Base-by-base conservation (phyloP, 2,113 vertebrate species). In the Galemys pyrenaicus region DNA sequence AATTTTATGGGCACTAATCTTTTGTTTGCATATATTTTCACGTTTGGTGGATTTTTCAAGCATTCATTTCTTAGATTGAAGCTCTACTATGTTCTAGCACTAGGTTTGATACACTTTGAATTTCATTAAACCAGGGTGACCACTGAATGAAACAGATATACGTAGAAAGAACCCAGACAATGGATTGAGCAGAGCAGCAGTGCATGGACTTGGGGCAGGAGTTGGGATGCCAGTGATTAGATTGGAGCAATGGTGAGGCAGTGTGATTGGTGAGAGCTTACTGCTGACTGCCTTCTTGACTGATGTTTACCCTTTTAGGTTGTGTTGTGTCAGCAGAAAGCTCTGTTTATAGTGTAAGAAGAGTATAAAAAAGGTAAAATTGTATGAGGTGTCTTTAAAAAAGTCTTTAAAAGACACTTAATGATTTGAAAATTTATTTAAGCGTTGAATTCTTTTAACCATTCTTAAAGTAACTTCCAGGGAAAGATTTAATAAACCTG, bases 221-320 rank as follows among this genome's bases (percentile, higher is more conserved):
- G 44, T 71, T 85, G 1, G 85, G 70, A 1, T 68, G 84, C 68
- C 86, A 1, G 79, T 91, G 97, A 95, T 97, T 78, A 58, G 79
- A 56, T 17, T 89, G 78, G 74, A 86, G 87, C 85, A 54, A 86
- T 73, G 82, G 67, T 75, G 44, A 91, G 51, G 73, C 79, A 54
- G 1, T 60, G 67, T 44, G 91, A 95, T 84, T 65, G 88, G 95
- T 80, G 83, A 92, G 71, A 79, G 12, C 82, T 97, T 98, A 97
- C 83, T 68, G 49, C 56, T 88, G 80, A 39, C 92, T 96, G 96
- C 91, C 60, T 93, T 73, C 89, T 39, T 41, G 56, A 96, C 35
- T 83, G 65, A 89, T 89, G 91, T 39, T 44, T 68, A 78, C 67
- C 54, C 12, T 92, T 80, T 64, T 0, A 39, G 30, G 35, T 88